A percentile compares a stretch with the other conserved stretches of the same genome.
These are phyloP conservation scores for Okapia johnstoni DNA, from an alignment of 2,113 vertebrate species.

Conservation along the genomic window DNA sequence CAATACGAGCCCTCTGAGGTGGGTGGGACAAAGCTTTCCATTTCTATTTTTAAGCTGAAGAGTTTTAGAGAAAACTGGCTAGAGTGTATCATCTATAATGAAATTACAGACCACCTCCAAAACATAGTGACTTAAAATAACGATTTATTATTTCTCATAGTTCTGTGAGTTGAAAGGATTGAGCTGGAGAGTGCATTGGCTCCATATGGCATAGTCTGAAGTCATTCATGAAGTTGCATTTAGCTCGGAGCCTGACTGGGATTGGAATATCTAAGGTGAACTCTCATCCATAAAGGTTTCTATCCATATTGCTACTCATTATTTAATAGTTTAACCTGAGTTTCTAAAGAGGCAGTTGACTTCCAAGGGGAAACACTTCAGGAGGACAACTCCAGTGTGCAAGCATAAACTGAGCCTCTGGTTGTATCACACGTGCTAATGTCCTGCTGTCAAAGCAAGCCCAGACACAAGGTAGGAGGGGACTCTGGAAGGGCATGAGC, in stretches of 20 bases:
- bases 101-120: background rate
- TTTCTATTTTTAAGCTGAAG: background rate
- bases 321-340: background rate
- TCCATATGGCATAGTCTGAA: background rate
- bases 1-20: background rate
- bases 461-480: background rate
- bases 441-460: background rate
- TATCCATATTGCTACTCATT: background rate
- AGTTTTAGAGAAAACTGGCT: background rate
- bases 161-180: background rate
- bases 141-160: background rate
- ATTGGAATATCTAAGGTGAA: background rate
- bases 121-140: background rate
- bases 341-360: background rate
- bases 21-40: background rate
- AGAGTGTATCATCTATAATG: background rate
- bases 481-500: background rate
- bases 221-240: background rate
- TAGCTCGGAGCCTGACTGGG: background rate
- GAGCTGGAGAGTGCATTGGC: no score
- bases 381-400: background rate
- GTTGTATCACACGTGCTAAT: background rate
- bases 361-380: background rate
- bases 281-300: background rate
- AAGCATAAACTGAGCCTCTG: background rate